phyloP scores from a whole-genome alignment of 2,797 vertebrate species.

The Enteromius treurensis region DNA sequence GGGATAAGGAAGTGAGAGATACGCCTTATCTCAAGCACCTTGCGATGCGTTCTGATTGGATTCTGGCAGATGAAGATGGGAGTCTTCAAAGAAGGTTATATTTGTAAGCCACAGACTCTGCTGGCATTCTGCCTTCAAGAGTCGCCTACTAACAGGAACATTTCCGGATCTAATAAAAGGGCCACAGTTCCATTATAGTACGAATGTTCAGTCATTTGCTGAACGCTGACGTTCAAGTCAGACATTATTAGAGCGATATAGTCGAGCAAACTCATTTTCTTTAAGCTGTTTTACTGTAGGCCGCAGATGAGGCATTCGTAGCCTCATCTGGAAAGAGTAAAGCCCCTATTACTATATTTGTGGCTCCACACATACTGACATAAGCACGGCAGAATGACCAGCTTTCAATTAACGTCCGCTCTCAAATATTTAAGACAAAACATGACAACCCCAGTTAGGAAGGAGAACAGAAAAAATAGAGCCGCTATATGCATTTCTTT shows the following conservation, averaged over 20 bases:
- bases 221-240: constrained; percentile 2
- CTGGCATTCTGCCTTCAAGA: constrained; percentile 25
- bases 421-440: constrained; percentile 52
- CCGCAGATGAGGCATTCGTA: constrained; percentile 17
- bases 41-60: constrained; percentile 67
- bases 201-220: constrained; percentile 4
- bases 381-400: constrained; percentile 59
- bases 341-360: constrained; percentile 29
- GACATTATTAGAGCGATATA: constrained; percentile 27
- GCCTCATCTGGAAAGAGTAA: constrained; percentile 31
- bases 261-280: constrained; percentile 54
- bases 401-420: constrained; percentile 5
- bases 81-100: constrained; percentile 74
- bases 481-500: not conserved
- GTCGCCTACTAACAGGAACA: constrained; percentile 37
- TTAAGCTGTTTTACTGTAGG: constrained; percentile 46
- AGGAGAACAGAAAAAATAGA: not conserved
- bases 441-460: constrained; percentile 19
- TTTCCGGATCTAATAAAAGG: constrained; percentile 40
- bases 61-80: constrained; percentile 69
- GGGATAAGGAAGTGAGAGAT: constrained; percentile 44
- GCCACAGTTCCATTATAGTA: constrained; percentile 15
- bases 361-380: constrained; percentile 41
- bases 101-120: constrained; percentile 66
- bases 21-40: constrained; percentile 67